A percentile compares a stretch with the other conserved stretches of the same genome.
Evolutionary conservation across 2,797 vertebrate species (phyloP).

Genomic region (Spea hammondii): DNA sequence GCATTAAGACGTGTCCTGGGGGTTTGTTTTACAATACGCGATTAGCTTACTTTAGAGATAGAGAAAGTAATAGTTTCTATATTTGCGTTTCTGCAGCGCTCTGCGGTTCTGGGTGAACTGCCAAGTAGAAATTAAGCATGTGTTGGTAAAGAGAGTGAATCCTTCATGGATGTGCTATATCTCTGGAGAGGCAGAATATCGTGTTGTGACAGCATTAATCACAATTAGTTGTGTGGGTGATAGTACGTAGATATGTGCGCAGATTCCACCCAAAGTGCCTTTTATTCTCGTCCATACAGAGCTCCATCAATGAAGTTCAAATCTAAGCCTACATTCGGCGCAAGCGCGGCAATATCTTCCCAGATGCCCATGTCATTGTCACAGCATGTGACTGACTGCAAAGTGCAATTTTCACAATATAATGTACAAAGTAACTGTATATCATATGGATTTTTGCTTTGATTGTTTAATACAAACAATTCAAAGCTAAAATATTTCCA

Average conservation of each 20-base stretch:
- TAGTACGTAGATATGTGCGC: not conserved
- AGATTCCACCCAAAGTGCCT: not conserved
- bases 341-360: not conserved
- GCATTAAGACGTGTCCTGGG: no score
- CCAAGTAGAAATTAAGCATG: constrained; percentile 50
- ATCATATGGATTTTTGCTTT: no score
- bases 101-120: constrained; percentile 40
- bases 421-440: no score
- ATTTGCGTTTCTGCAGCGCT: no score
- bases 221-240: constrained; percentile 45
- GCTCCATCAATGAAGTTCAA: not conserved
- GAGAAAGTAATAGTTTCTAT: no score
- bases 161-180: constrained; percentile 30
- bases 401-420: no score
- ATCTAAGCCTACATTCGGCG: not conserved
- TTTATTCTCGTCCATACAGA: not conserved
- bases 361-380: not conserved
- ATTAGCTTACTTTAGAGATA: no score
- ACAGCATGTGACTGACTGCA: no score
- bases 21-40: no score
- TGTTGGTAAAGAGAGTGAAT: constrained; percentile 40
- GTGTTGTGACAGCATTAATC: constrained; percentile 52
- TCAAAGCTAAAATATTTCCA: no score
- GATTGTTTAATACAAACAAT: no score
- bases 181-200: constrained; percentile 43